Evolutionary conservation across 2,888 invertebrate species (phyloP).

Genomic region (Piscicola geometra): DNA sequence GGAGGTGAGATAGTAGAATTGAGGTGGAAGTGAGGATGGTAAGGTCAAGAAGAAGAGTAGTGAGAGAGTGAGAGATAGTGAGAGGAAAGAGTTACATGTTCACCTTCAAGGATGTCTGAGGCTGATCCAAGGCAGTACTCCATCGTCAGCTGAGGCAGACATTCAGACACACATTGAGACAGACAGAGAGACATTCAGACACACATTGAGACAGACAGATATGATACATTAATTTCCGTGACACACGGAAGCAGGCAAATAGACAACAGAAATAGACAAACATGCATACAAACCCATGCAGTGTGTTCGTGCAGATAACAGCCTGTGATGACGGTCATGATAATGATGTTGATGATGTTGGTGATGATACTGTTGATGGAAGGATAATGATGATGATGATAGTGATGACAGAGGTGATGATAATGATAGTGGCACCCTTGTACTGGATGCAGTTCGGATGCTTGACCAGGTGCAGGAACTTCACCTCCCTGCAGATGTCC

Average conservation of each 20-base stretch:
- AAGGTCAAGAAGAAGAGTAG: no score
- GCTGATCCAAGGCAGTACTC: constrained; percentile 99
- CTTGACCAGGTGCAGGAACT: constrained; percentile 86
- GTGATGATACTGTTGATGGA: neutral
- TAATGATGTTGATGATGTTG: neutral
- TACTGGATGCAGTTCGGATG: constrained; percentile 97
- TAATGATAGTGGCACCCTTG: constrained; percentile 64
- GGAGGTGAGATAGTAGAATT: no score
- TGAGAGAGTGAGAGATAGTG: neutral
- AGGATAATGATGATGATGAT: neutral
- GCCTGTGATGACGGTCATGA: constrained; percentile 54
- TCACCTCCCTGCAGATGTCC: constrained; percentile 96
- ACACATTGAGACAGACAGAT: constrained; percentile 26
- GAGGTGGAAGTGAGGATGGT: no score
- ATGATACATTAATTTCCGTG: no score
- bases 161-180: neutral
- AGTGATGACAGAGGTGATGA: neutral
- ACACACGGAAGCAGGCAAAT: no score
- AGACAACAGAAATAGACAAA: no score
- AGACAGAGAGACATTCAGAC: constrained; percentile 36
- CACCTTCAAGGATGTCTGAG: constrained; percentile 89
- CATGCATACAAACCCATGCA: constrained; percentile 5
- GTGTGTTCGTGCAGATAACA: constrained; percentile 70
- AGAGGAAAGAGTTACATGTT: no score
- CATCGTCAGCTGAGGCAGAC: constrained; percentile 75